Percentiles rank a stretch among this genome's conserved stretches.
These are phyloP conservation scores for Crotalus tigris DNA, from an alignment of 2,113 vertebrate species.

Conservation along the genomic window DNA sequence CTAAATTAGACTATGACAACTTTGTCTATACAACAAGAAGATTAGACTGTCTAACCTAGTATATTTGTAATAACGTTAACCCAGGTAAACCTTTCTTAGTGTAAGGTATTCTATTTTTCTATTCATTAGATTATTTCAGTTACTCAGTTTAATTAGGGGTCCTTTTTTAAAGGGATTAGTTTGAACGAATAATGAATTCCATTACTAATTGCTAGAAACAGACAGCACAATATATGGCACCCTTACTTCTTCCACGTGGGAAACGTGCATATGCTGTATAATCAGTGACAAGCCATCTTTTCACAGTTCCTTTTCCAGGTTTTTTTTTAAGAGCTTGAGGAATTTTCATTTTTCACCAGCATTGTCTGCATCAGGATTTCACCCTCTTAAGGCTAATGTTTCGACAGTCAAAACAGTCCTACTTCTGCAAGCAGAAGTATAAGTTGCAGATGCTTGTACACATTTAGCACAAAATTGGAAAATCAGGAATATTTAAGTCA, in stretches of 20 bases:
- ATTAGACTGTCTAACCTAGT: neutral
- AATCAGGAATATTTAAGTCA: neutral
- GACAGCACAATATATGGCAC: neutral
- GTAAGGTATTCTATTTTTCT: neutral
- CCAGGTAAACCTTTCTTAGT: neutral
- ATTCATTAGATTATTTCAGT: neutral
- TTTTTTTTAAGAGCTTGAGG: constrained; percentile 18
- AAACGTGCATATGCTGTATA: neutral
- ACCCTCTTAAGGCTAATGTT: constrained; percentile 14
- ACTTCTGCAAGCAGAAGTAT: constrained; percentile 1
- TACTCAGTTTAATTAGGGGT: neutral
- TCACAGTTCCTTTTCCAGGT: constrained; percentile 16
- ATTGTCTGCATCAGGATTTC: constrained; percentile 22
- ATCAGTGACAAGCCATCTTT: constrained; percentile 20
- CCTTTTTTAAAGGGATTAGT: neutral
- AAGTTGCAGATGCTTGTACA: neutral
- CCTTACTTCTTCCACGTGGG: neutral
- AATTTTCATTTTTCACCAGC: constrained; percentile 24
- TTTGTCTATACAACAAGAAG: neutral
- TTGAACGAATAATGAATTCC: neutral
- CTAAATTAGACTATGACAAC: neutral
- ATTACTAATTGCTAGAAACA: neutral
- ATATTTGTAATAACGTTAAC: neutral
- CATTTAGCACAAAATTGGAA: neutral
- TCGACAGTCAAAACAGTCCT: neutral